phyloP scores from a whole-genome alignment of 2,888 invertebrate genomes.

The Tolmerus cingulatus region DNA sequence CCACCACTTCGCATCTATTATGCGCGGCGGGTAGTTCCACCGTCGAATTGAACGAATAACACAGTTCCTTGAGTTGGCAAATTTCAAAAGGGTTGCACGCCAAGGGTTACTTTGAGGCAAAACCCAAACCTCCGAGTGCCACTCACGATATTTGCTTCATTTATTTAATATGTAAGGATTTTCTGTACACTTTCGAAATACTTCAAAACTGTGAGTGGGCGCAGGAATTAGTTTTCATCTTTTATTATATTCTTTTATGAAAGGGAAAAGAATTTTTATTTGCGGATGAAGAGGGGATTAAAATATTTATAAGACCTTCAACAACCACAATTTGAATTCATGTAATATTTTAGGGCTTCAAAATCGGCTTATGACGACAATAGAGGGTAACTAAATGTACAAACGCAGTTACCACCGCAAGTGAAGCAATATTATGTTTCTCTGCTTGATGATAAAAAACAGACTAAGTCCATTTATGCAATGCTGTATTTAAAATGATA shows the following conservation, averaged over 20 bases:
- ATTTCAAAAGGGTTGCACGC: not conserved
- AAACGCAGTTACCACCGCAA: too few relatives aligned
- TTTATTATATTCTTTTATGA: not conserved
- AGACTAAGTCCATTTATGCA: too few relatives aligned
- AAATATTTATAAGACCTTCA: not conserved
- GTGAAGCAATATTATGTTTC: too few relatives aligned
- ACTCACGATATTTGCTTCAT: not conserved
- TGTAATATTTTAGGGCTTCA: not conserved
- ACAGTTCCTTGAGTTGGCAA: not conserved
- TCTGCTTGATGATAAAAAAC: too few relatives aligned
- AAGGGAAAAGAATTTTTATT: not conserved
- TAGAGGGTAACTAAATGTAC: not conserved
- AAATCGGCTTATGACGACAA: not conserved
- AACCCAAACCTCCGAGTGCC: not conserved
- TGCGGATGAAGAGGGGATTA: not conserved
- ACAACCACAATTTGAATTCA: not conserved
- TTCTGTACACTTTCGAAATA: not conserved
- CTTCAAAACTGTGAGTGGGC: not conserved
- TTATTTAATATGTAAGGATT: not conserved
- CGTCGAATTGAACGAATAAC: not conserved
- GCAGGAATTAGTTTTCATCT: not conserved
- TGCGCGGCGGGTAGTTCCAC: not conserved
- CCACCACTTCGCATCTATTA: constrained; percentile 2
- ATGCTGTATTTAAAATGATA: too few relatives aligned
- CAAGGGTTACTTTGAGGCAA: not conserved